Evolutionary conservation across 2,888 invertebrate genomes (phyloP), one percentile per base, ranked within the genome.

Genomic region (Palloptera scutellata): DNA sequence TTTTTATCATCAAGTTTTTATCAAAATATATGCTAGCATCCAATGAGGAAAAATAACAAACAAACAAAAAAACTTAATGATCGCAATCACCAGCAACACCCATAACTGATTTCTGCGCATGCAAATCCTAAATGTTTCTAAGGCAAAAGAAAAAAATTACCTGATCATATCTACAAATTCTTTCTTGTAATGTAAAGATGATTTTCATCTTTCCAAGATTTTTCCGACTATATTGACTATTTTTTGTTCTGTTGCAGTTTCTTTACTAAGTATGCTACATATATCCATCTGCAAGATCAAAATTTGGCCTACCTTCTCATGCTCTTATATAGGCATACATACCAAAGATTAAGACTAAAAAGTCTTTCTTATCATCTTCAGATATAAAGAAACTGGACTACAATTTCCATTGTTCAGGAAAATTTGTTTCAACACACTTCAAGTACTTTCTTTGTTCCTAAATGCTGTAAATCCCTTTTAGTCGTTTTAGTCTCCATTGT

Each of bases 311-410:
- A 48, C 60, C 15, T 53, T 41, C 20, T n/a, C 48, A 20, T 12
- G 45, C 52, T 60, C 55, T 20, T 60, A 45, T 53, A 74, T 75
- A 76, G 78, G 75, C 78, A 80, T 77, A 79, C 45, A 75, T 76
- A 79, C 80, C 80, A 78, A 78, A 80, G 78, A 78, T 79, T 77
- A 60, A 60, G 19, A 55, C 65, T 11, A 15, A 11, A 15, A 15
- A 13, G 5, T 3, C 5, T n/a, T n/a, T 15, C 15, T 13, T 5
- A 48, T 15, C 48, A 48, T n/a, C 5, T 15, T 5, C 13, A 48
- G 11, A 48, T 11, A 48, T 10, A n/a, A 5, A 12, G 48, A 48
- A 48, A 48, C 13, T 48, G 48, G 13, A 15, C 13, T 15, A 13
- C 13, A 48, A n/a, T 13, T 15, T 13, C 48, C 13, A n/a, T 48